A percentile compares a stretch with the other conserved stretches of the same genome.
Conservation (phyloP, 2,797 vertebrate species). For the Oreochromis grahami region DNA sequence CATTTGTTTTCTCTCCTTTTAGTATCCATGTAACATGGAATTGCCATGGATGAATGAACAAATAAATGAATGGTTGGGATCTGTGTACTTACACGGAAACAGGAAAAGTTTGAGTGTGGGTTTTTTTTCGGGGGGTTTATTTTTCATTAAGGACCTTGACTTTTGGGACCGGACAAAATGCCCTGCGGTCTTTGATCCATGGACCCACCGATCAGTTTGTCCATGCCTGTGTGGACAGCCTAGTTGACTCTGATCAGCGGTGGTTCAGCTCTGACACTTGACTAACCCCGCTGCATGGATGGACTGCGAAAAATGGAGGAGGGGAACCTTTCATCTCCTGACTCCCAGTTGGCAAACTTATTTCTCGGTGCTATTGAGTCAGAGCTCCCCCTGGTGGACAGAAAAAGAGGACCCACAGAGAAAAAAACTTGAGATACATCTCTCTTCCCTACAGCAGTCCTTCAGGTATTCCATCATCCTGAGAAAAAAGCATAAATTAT, state of each 20-base stretch:
- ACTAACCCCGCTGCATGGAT: slow-evolving; percentile 26
- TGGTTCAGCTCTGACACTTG: slow-evolving; percentile 11
- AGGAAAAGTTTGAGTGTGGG: slow-evolving; percentile 16
- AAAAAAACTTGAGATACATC: slow-evolving; percentile 2
- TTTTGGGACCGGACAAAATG: slow-evolving; percentile 3
- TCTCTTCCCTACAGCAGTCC: slow-evolving; percentile 34
- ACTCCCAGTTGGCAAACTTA: slow-evolving; percentile 44
- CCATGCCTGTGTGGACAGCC: slow-evolving; percentile 14
- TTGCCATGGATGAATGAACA: slow-evolving; percentile 2
- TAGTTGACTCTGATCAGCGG: slow-evolving; percentile 10
- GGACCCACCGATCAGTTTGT: not conserved
- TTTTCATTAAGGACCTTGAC: slow-evolving; percentile 7
- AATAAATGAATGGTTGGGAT: not conserved
- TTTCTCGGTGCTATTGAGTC: slow-evolving; percentile 71
- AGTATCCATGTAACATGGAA: not conserved
- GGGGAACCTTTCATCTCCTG: slow-evolving; percentile 10
- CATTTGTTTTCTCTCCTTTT: not conserved
- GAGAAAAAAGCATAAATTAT: slow-evolving; percentile 58
- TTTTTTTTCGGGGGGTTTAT: not conserved
- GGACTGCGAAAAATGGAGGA: not conserved
- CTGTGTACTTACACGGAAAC: slow-evolving; percentile 17
- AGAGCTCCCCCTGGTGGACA: slow-evolving; percentile 62
- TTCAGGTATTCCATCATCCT: slow-evolving; percentile 70
- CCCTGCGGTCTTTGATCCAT: not conserved
- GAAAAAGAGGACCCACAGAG: slow-evolving; percentile 20